Evolutionary conservation across 2,888 invertebrate species (phyloP).

Genomic region (Pollenia amentaria): DNA sequence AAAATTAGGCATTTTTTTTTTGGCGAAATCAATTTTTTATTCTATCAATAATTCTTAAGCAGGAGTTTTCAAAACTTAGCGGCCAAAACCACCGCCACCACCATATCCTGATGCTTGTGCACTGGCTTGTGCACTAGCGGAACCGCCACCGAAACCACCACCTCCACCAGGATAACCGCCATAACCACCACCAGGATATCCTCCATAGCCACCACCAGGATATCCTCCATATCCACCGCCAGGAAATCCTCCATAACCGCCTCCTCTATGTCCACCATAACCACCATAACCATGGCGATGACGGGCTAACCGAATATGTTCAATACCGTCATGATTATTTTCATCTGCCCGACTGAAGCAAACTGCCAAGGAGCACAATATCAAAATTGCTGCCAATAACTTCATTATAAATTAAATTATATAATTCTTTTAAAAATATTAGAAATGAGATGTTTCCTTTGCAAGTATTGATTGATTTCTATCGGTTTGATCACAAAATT

Average conservation of each 20-base stretch:
- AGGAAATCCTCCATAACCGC: conserved; percentile 47
- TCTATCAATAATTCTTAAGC: no score
- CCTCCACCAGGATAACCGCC: conserved; percentile 40
- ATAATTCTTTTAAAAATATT: background rate
- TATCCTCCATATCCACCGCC: background rate
- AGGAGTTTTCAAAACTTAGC: no score
- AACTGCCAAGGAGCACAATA: background rate
- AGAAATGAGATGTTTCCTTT: background rate
- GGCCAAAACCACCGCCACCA: background rate
- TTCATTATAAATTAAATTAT: background rate
- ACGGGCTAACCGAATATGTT: conserved; percentile 66
- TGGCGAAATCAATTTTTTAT: no score
- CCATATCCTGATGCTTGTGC: background rate
- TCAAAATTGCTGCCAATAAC: background rate
- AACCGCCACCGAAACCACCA: conserved; percentile 40
- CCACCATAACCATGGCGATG: conserved; percentile 35
- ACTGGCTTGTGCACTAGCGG: background rate
- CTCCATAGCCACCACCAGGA: no score
- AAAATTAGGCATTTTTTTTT: no score
- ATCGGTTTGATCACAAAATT: background rate
- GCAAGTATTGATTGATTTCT: background rate
- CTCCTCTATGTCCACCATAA: conserved; percentile 29
- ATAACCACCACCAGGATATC: conserved; percentile 33
- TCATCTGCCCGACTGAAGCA: conserved; percentile 11
- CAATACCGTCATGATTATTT: conserved; percentile 28